These are phyloP conservation scores for Drosophila nigricruria DNA, from an alignment of 2,888 invertebrate species.

Conservation along the genomic window DNA sequence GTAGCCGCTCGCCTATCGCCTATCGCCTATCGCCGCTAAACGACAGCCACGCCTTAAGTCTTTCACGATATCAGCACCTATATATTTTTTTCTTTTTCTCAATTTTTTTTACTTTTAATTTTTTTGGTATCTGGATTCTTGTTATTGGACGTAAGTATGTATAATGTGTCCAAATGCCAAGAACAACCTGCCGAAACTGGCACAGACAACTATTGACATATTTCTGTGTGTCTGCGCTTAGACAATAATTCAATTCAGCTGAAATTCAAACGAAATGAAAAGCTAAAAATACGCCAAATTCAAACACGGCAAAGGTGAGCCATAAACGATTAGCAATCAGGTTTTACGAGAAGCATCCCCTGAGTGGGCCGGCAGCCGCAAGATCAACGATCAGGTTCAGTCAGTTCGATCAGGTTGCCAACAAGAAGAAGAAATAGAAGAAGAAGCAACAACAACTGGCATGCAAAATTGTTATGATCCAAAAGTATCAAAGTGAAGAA, in stretches of 20 bases:
- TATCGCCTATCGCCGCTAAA: slow-evolving; percentile 43
- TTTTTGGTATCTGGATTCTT: slow-evolving; percentile 26
- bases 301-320: slow-evolving; percentile 48
- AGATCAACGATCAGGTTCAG: slow-evolving; percentile 28
- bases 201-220: slow-evolving; percentile 64
- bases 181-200: slow-evolving; percentile 42
- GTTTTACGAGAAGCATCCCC: slow-evolving; percentile 33
- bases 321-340: slow-evolving; percentile 54
- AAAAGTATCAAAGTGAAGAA: slow-evolving; percentile 18
- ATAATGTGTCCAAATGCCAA: slow-evolving; percentile 39
- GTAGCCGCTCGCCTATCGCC: slow-evolving; percentile 32
- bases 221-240: slow-evolving; percentile 48
- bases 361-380: slow-evolving; percentile 24
- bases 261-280: slow-evolving; percentile 49
- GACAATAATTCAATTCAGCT: slow-evolving; percentile 58
- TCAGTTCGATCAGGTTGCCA: slow-evolving; percentile 24
- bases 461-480: slow-evolving; percentile 25
- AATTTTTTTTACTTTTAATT: slow-evolving; percentile 13
- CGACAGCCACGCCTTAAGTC: slow-evolving; percentile 51
- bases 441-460: slow-evolving; percentile 4
- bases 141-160: slow-evolving; percentile 19
- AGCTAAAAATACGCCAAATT: slow-evolving; percentile 61
- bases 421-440: not conserved
- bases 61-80: slow-evolving; percentile 38
- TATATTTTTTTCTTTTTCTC: slow-evolving; percentile 6